Conservation (phyloP, 2,888 invertebrate genomes). For the Eulithis testata region DNA sequence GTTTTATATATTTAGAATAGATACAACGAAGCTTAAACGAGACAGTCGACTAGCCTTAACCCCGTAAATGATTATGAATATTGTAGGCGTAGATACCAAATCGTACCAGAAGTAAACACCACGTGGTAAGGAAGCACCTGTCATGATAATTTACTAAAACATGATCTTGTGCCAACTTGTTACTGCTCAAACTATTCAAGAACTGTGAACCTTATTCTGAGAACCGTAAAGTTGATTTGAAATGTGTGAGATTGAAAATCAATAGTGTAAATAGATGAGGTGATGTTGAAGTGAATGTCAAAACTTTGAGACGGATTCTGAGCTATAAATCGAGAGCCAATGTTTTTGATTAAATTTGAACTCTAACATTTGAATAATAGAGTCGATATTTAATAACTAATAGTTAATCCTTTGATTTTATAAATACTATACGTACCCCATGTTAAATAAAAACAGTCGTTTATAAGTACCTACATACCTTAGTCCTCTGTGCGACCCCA, state of each 20-base stretch:
- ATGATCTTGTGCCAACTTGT: conserved; percentile 27
- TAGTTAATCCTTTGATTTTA: too few relatives aligned
- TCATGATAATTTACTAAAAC: conserved; percentile 32
- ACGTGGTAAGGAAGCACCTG: conserved; percentile 36
- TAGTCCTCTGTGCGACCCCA: too few relatives aligned
- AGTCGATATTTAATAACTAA: too few relatives aligned
- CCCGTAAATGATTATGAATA: background rate
- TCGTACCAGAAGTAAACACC: conserved; percentile 30
- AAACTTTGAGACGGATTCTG: background rate
- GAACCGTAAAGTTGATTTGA: background rate
- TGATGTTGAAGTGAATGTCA: conserved; percentile 1
- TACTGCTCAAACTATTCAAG: background rate
- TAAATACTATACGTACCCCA: too few relatives aligned
- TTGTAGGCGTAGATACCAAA: background rate
- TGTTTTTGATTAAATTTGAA: too few relatives aligned
- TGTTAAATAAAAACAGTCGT: too few relatives aligned
- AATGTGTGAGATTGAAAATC: background rate
- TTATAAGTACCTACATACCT: too few relatives aligned
- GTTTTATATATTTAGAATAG: too few relatives aligned
- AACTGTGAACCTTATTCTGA: conserved; percentile 8
- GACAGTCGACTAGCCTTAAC: too few relatives aligned
- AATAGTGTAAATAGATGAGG: conserved; percentile 9
- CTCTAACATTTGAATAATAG: too few relatives aligned
- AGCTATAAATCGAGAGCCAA: background rate
- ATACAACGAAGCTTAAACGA: too few relatives aligned